Percentiles rank a stretch among this genome's conserved stretches.
phyloP scores from a whole-genome alignment of 1,140 invertebrate genomes.

The Philopotamus ludificatus region DNA sequence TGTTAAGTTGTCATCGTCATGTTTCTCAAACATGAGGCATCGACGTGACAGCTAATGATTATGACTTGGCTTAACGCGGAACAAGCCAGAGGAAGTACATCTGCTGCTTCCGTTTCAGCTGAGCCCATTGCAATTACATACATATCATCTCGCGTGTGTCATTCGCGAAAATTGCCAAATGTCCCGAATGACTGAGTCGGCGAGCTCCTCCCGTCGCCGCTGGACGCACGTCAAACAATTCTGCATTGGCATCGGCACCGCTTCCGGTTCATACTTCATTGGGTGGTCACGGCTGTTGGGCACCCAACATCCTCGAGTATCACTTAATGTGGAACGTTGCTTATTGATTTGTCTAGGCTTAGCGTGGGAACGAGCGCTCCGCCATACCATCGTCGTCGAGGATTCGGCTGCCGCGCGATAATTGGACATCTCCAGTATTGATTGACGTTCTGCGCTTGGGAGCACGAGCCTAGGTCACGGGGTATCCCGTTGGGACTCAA shows the following conservation, averaged over 20 bases:
- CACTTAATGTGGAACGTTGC: slow-evolving; percentile 11
- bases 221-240: slow-evolving; percentile 7
- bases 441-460: not conserved
- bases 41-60: no score
- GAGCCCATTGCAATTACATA: no score
- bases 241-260: slow-evolving; percentile 3
- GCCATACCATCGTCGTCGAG: not conserved
- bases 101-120: no score
- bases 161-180: no score
- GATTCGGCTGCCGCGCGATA: not conserved
- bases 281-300: slow-evolving; percentile 3
- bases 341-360: slow-evolving; percentile 13
- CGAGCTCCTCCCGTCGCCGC: no score
- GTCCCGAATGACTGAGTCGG: no score
- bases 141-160: no score
- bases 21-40: no score
- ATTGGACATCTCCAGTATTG: not conserved
- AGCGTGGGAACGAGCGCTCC: slow-evolving; percentile 15
- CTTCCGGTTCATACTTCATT: slow-evolving; percentile 23
- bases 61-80: no score
- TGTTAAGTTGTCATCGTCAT: no score
- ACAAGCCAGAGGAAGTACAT: no score
- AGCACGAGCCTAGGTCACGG: not conserved
- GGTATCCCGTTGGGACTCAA: no score
- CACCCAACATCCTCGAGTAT: slow-evolving; percentile 13